Evolutionary conservation across 2,113 vertebrate genomes (phyloP).

Genomic region (Oncorhynchus kisutch): DNA sequence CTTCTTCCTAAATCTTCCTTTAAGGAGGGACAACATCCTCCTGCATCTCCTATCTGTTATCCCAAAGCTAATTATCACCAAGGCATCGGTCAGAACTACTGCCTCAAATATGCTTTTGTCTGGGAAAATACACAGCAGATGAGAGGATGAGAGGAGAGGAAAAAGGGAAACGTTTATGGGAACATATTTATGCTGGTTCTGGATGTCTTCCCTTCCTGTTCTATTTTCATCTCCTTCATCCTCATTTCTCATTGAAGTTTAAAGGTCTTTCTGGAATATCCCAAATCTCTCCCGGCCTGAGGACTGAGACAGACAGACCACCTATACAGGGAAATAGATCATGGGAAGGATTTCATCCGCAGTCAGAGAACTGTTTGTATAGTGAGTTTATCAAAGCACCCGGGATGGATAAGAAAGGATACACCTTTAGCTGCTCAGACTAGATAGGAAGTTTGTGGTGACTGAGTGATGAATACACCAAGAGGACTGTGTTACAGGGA

Average conservation of each 20-base stretch:
- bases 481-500: conserved; percentile 10
- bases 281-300: conserved; percentile 53
- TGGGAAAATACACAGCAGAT: conserved; percentile 59
- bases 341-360: conserved; percentile 62
- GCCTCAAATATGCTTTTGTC: conserved; percentile 45
- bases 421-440: neutral
- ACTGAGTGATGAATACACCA: neutral
- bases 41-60: conserved; percentile 36
- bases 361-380: conserved; percentile 13
- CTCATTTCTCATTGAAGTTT: conserved; percentile 43
- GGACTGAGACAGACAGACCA: conserved; percentile 44
- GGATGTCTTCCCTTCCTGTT: conserved; percentile 32
- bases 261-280: conserved; percentile 56
- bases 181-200: conserved; percentile 44
- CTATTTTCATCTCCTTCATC: conserved; percentile 46
- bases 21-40: conserved; percentile 34
- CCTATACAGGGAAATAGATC: conserved; percentile 40
- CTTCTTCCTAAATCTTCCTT: conserved; percentile 36
- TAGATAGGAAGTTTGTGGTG: conserved; percentile 2
- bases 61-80: conserved; percentile 59
- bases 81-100: conserved; percentile 45
- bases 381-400: conserved; percentile 32
- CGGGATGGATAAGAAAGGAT: neutral
- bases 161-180: conserved; percentile 48
- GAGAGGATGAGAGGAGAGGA: conserved; percentile 35